Conservation (phyloP, 2,797 vertebrate genomes). For the Heterohyrax brucei region DNA sequence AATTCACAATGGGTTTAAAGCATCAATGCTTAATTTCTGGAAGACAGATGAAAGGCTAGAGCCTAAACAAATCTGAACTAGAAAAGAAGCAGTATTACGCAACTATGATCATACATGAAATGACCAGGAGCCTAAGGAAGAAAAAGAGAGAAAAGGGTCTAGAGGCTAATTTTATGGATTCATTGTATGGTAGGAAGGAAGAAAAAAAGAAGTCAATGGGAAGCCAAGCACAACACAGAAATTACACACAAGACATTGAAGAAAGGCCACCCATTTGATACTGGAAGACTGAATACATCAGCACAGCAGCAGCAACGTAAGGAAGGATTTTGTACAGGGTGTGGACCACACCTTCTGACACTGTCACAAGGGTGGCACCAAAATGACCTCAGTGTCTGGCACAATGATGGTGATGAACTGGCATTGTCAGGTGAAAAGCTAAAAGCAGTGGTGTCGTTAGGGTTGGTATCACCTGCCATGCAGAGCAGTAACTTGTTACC, state of each 20-base stretch:
- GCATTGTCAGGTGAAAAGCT: too few relatives aligned
- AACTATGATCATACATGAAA: neutral
- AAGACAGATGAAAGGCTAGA: neutral
- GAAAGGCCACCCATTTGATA: neutral
- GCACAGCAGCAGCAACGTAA: too few relatives aligned
- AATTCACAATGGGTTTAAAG: neutral
- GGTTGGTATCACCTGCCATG: too few relatives aligned
- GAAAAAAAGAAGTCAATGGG: neutral
- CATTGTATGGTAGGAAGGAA: neutral
- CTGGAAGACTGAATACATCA: neutral
- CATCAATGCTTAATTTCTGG: neutral
- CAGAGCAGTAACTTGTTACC: too few relatives aligned
- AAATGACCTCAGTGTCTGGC: too few relatives aligned
- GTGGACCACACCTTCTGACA: too few relatives aligned
- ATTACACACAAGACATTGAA: neutral
- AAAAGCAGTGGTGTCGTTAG: too few relatives aligned
- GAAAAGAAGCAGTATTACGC: neutral
- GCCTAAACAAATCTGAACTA: slow-evolving; percentile 1
- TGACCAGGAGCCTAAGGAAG: neutral
- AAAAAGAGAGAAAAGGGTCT: neutral
- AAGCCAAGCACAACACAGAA: neutral
- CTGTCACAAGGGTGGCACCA: too few relatives aligned
- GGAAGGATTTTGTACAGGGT: too few relatives aligned
- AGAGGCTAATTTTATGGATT: neutral
- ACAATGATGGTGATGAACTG: too few relatives aligned